Percentiles rank a stretch among this genome's conserved stretches.
Evolutionary conservation across 1,140 invertebrate genomes (phyloP).

Genomic region (Ectropis grisescens): DNA sequence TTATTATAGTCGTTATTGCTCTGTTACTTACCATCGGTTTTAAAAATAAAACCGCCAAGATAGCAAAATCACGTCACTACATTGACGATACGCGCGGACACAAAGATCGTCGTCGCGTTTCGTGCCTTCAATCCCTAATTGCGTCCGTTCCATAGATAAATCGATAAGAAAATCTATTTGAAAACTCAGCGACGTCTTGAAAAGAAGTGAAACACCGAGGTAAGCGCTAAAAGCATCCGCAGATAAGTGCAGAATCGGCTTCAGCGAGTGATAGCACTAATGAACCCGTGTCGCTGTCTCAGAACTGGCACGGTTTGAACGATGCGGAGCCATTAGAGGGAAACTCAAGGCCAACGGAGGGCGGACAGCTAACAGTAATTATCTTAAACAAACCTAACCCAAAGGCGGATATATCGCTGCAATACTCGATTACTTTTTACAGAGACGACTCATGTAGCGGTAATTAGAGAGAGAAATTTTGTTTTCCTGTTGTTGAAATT

Average conservation of each 20-base stretch:
- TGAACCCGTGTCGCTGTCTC: slow-evolving; percentile 57
- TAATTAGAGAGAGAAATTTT: no score
- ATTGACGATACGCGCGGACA: no score
- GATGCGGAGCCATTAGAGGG: slow-evolving; percentile 35
- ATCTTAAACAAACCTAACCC: slow-evolving; percentile 39
- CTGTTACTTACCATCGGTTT: no score
- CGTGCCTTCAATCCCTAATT: no score
- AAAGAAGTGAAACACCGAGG: slow-evolving; percentile 41
- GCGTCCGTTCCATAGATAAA: slow-evolving; percentile 7
- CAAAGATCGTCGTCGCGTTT: no score
- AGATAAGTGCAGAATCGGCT: slow-evolving; percentile 44
- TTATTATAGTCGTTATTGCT: no score
- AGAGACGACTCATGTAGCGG: no score
- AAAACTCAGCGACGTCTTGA: slow-evolving; percentile 17
- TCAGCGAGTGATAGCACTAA: slow-evolving; percentile 49
- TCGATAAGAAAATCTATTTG: slow-evolving; percentile 23
- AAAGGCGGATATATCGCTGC: slow-evolving; percentile 17
- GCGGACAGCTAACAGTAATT: slow-evolving; percentile 41
- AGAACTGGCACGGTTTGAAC: slow-evolving; percentile 41
- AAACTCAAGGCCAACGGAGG: slow-evolving; percentile 33
- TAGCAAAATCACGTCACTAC: no score
- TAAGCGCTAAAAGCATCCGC: slow-evolving; percentile 47
- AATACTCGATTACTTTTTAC: slow-evolving; percentile 4
- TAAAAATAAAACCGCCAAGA: no score
- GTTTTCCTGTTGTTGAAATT: no score